Evolutionary conservation across 2,888 invertebrate species (phyloP).

Genomic region (Sesamia inferens): DNA sequence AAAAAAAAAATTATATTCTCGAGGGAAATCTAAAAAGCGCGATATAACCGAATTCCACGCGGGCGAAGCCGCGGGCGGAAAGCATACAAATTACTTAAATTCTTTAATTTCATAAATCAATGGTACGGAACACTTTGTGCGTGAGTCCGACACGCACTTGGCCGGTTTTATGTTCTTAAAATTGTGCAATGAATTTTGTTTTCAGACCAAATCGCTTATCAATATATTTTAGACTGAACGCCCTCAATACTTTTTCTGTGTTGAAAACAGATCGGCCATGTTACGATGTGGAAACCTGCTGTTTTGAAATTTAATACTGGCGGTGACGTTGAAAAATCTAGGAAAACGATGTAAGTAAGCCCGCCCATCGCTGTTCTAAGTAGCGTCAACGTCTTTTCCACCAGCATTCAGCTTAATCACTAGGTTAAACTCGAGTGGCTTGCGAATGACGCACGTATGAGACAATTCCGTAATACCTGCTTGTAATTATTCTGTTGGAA

Average conservation of each 20-base stretch:
- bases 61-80: too few species aligned
- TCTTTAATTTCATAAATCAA: too few species aligned
- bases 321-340: neutral
- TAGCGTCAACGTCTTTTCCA: constrained; percentile 1
- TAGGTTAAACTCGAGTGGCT: constrained; percentile 43
- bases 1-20: too few species aligned
- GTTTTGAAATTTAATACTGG: constrained; percentile 10
- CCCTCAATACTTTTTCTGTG: neutral
- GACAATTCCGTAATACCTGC: constrained; percentile 15
- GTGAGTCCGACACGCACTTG: too few species aligned
- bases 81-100: too few species aligned
- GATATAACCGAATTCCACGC: too few species aligned
- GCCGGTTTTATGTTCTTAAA: constrained; percentile 20
- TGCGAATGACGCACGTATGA: constrained; percentile 44
- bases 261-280: neutral
- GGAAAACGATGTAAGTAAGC: constrained; percentile 22
- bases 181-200: constrained; percentile 21
- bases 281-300: neutral
- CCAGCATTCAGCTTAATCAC: constrained; percentile 24
- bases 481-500: constrained; percentile 13
- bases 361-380: constrained; percentile 16
- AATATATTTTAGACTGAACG: constrained; percentile 20
- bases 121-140: too few species aligned
- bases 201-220: constrained; percentile 8
- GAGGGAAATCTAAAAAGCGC: too few species aligned